Evolutionary conservation across 2,888 invertebrate species (phyloP).

Genomic region (Lasius platythorax): DNA sequence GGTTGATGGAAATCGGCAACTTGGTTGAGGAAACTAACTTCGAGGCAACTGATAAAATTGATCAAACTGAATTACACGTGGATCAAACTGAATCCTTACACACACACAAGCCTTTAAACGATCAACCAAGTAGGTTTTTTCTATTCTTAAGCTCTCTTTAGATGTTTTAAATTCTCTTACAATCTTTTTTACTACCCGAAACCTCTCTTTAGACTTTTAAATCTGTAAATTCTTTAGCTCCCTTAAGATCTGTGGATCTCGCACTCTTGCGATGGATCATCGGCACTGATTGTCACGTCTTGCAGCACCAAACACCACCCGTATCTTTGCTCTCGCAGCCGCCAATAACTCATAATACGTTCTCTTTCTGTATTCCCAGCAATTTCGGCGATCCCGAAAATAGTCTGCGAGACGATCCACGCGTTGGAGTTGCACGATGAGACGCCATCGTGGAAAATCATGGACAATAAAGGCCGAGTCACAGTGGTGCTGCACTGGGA

Average conservation of each 20-base stretch:
- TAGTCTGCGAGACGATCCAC: conserved; percentile 98
- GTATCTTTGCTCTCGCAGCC: background rate
- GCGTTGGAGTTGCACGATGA: conserved; percentile 98
- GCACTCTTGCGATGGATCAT: conserved; percentile 51
- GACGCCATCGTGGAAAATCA: conserved; percentile 99
- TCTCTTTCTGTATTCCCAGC: conserved; percentile 88
- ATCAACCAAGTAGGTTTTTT: conserved; percentile 57
- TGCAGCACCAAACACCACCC: conserved; percentile 51
- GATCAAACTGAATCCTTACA: conserved; percentile 56
- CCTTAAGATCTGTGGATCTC: conserved; percentile 48
- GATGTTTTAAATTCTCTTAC: conserved; percentile 41
- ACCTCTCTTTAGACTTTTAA: conserved; percentile 45
- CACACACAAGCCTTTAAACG: conserved; percentile 58
- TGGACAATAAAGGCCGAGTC: conserved; percentile 99
- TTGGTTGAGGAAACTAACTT: conserved; percentile 54
- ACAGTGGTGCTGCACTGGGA: conserved; percentile 99
- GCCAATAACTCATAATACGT: background rate
- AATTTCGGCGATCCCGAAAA: conserved; percentile 97
- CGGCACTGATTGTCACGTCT: conserved; percentile 49
- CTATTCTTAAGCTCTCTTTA: conserved; percentile 51
- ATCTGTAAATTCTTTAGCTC: conserved; percentile 42
- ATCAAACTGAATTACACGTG: conserved; percentile 57
- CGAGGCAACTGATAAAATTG: conserved; percentile 54
- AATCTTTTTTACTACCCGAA: conserved; percentile 38
- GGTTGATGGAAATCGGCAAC: conserved; percentile 57